Evolutionary conservation across 2,888 invertebrate species (phyloP).

Genomic region (Metalampra italica): DNA sequence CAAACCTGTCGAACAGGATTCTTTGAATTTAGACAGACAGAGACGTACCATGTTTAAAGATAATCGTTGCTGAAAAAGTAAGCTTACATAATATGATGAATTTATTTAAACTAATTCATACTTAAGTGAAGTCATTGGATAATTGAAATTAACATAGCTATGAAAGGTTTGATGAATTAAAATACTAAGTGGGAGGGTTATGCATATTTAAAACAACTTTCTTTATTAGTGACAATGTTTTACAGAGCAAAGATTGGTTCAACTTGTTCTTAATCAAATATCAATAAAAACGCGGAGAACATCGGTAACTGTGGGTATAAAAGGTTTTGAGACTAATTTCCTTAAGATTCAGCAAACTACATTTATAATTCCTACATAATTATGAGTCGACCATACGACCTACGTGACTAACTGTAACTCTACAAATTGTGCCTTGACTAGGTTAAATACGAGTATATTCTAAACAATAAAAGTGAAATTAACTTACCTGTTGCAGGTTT

Average conservation of each 20-base stretch:
- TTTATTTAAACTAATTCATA: neutral
- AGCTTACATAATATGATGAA: neutral
- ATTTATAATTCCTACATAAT: too few relatives aligned
- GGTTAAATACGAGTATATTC: too few relatives aligned
- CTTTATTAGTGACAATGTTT: neutral
- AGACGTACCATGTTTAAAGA: neutral
- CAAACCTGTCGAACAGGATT: constrained; percentile 20
- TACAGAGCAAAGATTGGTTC: too few relatives aligned
- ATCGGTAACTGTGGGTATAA: too few relatives aligned
- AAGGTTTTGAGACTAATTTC: too few relatives aligned
- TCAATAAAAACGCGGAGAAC: too few relatives aligned
- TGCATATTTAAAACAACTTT: neutral
- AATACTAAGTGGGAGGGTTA: neutral
- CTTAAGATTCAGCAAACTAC: too few relatives aligned
- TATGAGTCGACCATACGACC: too few relatives aligned
- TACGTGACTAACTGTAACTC: too few relatives aligned
- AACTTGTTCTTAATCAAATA: too few relatives aligned
- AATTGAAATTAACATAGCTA: constrained; percentile 1
- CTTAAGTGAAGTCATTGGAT: neutral
- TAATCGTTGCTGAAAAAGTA: neutral
- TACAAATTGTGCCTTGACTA: too few relatives aligned
- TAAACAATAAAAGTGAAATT: too few relatives aligned
- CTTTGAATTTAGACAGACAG: neutral
- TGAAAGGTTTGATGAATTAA: neutral
- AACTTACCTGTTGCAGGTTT: neutral